Base-by-base conservation (phyloP, 1,140 invertebrate genomes). In the Hyphantria cunea region DNA sequence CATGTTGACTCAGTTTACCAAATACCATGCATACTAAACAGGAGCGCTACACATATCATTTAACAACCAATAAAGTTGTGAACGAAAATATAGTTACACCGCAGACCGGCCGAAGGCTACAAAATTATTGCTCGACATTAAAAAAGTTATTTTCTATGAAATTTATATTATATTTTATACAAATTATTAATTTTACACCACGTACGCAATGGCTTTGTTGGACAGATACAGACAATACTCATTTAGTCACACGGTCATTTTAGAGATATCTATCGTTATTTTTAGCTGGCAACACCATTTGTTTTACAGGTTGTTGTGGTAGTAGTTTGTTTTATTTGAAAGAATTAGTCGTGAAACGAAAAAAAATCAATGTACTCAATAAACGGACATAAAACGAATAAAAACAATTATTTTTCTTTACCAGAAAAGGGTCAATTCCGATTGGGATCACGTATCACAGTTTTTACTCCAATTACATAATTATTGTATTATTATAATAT, bases 41-140 rank as follows among this genome's bases (percentile, higher is more conserved):
- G 37, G 17, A 25, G 17, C 7, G 15, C 14, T 48, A 60, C 15
- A 50, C 37, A 48, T 6, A 49, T 41, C 44, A 37, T 17, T n/a
- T 41, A 13, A 60, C 48, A 60, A 60, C 56, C 56, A 60, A 48
- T 62, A 66, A 49, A 56, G 64, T 51, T 52, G 42, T 45, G 45
- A 31, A 62, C 13, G 17, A 58, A 14, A 41, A 14, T 45, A 62
- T 45, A 14, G 17, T 25, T 25, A 25, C 17, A 62, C 47, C 54
- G 56, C 82, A 82, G 82, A 82, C 80, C 86, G 81, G 75, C 80
- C 51, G 47, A 84, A 86, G 74, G 77, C 78, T 74, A 69, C 68
- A 68, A 80, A 82, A 83, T 84, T 86, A 89, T 86, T 89, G 82
- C 81, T 88, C 65, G 45, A 77, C 52, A 60, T 71, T 58, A 14